Percentiles rank a stretch among this genome's conserved stretches.
These are phyloP conservation scores for Anolis sagrei DNA, from an alignment of 2,113 vertebrate species.

Conservation along the genomic window DNA sequence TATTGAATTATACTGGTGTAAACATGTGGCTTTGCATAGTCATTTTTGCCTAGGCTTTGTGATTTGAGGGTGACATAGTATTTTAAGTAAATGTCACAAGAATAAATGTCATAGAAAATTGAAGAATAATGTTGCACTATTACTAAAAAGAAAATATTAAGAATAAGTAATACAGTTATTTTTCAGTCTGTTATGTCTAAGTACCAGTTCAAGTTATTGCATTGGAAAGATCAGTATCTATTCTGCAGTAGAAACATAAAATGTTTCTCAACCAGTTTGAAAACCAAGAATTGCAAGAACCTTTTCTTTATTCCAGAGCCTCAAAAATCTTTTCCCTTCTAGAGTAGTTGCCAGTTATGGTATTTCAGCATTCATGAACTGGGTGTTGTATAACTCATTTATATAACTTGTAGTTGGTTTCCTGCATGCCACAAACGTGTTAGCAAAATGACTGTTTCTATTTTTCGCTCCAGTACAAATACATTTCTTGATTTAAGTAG, in stretches of 20 bases:
- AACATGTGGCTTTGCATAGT: too few relatives aligned
- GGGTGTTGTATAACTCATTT: constrained; percentile 13
- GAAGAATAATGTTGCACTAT: neutral
- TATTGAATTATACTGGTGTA: too few relatives aligned
- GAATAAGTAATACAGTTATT: neutral
- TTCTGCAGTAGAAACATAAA: neutral
- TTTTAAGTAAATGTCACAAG: too few relatives aligned
- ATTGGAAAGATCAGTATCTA: neutral
- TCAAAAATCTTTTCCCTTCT: neutral
- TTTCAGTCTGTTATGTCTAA: neutral
- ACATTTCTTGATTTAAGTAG: constrained; percentile 25
- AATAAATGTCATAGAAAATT: too few relatives aligned
- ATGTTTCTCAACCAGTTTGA: neutral
- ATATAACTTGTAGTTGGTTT: constrained; percentile 21
- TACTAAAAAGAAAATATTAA: neutral
- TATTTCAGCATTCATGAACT: constrained; percentile 1
- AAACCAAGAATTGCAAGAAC: neutral
- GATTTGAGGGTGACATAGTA: too few relatives aligned
- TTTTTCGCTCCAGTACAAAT: constrained; percentile 28
- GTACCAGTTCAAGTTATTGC: neutral
- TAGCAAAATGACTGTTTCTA: constrained; percentile 23
- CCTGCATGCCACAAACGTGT: constrained; percentile 13
- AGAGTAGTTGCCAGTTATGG: neutral
- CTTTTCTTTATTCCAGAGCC: neutral
- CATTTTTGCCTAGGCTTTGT: too few relatives aligned